Conservation (phyloP, 2,797 vertebrate species). For the Echeneis naucrates region DNA sequence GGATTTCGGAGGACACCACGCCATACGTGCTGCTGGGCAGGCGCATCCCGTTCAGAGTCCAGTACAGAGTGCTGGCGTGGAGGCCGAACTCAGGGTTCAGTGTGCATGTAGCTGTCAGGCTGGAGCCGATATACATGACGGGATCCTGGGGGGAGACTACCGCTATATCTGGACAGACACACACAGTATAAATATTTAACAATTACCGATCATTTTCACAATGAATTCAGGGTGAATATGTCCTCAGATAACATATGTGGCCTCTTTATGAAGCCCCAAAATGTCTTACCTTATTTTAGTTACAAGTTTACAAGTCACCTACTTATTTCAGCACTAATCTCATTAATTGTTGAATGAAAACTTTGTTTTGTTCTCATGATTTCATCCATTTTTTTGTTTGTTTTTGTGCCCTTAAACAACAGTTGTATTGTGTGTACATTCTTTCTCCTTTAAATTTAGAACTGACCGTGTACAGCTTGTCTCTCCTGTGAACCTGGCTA, state of each 20-base stretch:
- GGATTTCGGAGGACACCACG: conserved; percentile 78
- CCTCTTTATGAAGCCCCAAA: background rate
- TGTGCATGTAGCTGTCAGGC: conserved; percentile 89
- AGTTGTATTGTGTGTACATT: background rate
- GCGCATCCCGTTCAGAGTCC: conserved; percentile 92
- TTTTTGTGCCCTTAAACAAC: background rate
- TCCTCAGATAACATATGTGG: background rate
- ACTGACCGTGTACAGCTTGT: no score
- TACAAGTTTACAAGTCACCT: no score
- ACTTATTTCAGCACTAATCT: background rate
- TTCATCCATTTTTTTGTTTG: background rate
- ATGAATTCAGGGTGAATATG: no score
- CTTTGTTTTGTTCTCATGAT: background rate
- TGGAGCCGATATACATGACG: conserved; percentile 89
- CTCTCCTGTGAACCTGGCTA: background rate
- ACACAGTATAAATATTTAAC: no score
- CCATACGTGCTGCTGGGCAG: conserved; percentile 85
- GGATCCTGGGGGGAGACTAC: conserved; percentile 93
- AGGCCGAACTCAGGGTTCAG: conserved; percentile 81
- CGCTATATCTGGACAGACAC: conserved; percentile 83
- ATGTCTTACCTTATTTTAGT: no score
- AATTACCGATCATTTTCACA: no score
- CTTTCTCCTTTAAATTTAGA: background rate
- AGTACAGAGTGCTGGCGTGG: conserved; percentile 87
- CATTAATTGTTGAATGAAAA: background rate